Conservation (phyloP, 2,797 vertebrate genomes). For the Pangasius larnaudii region DNA sequence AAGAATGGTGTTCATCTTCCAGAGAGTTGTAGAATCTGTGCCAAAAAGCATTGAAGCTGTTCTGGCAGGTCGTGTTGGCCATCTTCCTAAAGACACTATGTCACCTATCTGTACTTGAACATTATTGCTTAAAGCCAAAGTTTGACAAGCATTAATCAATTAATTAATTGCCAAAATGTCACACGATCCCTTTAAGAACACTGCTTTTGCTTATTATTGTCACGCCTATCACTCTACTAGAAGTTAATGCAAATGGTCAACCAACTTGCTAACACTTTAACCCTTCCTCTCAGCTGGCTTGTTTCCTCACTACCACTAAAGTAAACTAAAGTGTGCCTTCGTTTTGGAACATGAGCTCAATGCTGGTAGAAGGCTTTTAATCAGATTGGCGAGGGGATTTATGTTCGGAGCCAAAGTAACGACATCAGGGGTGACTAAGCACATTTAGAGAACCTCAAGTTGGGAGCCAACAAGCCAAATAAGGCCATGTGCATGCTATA, state of each 20-base stretch:
- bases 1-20: not conserved
- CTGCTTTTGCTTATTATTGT: not conserved
- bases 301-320: slow-evolving; percentile 1
- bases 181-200: not conserved
- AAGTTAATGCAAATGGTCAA: not conserved
- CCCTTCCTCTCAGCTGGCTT: slow-evolving; percentile 17
- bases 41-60: not conserved
- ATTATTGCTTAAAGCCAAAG: not conserved
- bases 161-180: not conserved
- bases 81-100: not conserved
- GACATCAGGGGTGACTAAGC: slow-evolving; percentile 9
- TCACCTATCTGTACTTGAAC: not conserved
- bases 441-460: not conserved
- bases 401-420: slow-evolving; percentile 13
- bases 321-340: not conserved
- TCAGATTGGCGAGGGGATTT: slow-evolving; percentile 18
- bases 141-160: not conserved
- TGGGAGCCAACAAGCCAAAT: slow-evolving; percentile 10
- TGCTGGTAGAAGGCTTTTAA: slow-evolving; percentile 4
- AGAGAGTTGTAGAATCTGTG: not conserved
- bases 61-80: not conserved
- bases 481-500: not conserved
- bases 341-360: slow-evolving; percentile 17
- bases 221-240: not conserved
- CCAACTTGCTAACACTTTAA: not conserved